Conservation (phyloP, 2,888 invertebrate genomes). For the Oegoconia quadripuncta region DNA sequence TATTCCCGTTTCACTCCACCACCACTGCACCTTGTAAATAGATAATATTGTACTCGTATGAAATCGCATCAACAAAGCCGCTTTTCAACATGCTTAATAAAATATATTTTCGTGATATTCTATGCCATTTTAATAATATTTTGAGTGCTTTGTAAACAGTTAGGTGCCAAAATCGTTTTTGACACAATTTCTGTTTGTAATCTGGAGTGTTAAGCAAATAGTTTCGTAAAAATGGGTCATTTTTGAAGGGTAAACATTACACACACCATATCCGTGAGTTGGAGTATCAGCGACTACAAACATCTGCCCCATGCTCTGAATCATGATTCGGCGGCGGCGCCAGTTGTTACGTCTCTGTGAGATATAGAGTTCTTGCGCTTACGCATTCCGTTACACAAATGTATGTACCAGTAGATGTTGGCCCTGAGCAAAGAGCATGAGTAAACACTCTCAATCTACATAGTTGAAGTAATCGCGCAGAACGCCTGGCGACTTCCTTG, state of each 20-base stretch:
- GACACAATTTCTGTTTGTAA: too few relatives aligned
- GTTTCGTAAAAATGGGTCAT: conserved; percentile 1
- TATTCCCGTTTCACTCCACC: conserved; percentile 6
- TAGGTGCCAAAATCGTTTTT: conserved; percentile 6
- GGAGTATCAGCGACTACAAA: conserved; percentile 19
- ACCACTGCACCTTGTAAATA: conserved; percentile 1
- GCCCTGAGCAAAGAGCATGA: conserved; percentile 49
- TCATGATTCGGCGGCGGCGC: conserved; percentile 11
- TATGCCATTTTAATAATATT: conserved; percentile 1
- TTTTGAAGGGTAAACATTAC: background rate
- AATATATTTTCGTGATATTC: conserved; percentile 2
- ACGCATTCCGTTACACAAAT: conserved; percentile 19
- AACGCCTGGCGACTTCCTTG: conserved; percentile 60
- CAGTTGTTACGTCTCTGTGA: background rate
- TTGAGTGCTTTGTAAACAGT: conserved; percentile 11
- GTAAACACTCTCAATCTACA: conserved; percentile 50
- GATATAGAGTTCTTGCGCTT: background rate
- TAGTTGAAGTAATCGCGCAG: conserved; percentile 46
- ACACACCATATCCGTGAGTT: conserved; percentile 12
- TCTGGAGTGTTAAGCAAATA: conserved; percentile 9
- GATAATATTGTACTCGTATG: conserved; percentile 4
- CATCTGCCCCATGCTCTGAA: conserved; percentile 26
- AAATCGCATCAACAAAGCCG: background rate
- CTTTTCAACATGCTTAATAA: conserved; percentile 2
- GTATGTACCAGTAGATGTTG: conserved; percentile 24